Conservation (phyloP, 1,140 invertebrate genomes). For the Choristoneura fumiferana region DNA sequence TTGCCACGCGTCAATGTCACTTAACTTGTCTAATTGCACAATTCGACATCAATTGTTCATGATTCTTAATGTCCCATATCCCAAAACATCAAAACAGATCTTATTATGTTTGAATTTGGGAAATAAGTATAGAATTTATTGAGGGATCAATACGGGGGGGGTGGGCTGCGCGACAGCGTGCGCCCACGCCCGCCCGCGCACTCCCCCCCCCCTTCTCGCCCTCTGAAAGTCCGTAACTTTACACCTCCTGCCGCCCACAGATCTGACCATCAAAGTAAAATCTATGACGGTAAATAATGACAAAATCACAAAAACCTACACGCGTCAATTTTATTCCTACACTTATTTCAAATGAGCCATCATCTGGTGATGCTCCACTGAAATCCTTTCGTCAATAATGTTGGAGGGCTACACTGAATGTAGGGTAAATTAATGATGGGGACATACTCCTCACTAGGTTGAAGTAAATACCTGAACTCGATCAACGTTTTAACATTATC, state of each 20-base stretch:
- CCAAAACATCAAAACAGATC: too few relatives aligned
- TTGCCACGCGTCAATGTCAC: too few relatives aligned
- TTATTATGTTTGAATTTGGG: conserved; percentile 59
- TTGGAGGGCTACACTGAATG: too few relatives aligned
- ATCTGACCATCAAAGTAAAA: conserved; percentile 40
- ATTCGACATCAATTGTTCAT: too few relatives aligned
- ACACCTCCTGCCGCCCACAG: conserved; percentile 55
- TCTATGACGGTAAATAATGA: conserved; percentile 37
- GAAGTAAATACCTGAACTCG: not conserved
- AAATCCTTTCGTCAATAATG: too few relatives aligned
- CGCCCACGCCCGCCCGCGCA: conserved; percentile 53
- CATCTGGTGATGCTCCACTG: too few relatives aligned
- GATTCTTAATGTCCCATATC: too few relatives aligned
- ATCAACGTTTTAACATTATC: not conserved
- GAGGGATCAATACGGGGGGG: conserved; percentile 66
- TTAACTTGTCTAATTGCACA: too few relatives aligned
- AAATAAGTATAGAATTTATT: conserved; percentile 55
- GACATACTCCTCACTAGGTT: too few relatives aligned
- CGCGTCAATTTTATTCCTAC: too few relatives aligned
- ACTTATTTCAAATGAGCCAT: too few relatives aligned
- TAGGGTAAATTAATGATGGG: too few relatives aligned
- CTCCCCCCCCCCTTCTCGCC: conserved; percentile 22
- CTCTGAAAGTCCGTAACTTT: conserved; percentile 39
- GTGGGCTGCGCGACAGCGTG: conserved; percentile 47
- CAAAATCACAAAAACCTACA: not conserved